Base-by-base conservation (phyloP, 1,140 invertebrate genomes). In the Drosophila mauritiana region DNA sequence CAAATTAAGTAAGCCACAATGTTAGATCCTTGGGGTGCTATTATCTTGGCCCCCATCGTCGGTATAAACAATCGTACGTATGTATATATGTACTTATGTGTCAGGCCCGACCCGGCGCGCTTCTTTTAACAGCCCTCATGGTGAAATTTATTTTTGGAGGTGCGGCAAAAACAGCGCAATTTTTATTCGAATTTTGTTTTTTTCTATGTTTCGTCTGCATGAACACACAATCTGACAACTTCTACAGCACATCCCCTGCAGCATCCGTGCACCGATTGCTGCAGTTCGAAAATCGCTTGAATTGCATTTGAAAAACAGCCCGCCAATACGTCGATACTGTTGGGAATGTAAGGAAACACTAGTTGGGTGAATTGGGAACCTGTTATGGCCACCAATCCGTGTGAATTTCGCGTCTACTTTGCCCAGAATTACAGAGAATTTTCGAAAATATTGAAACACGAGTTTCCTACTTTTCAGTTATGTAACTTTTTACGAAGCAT, bases 111-210 rank as follows among this genome's bases (percentile, higher is more conserved):
- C 83, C 83, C 83, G 83, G 83, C 61, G 64, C 77, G 63, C 70
- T 62, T 63, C 72, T 59, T 58, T 57, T 77, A 67, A 43, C 64
- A 70, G 78, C 82, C 74, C 62, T 78, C 83, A 37, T 64, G 78
- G 70, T 63, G 72, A 88, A 83, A 86, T 86, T 82, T 86, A 86
- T 86, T 86, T 86, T 86, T 86, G 83, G 83, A 88, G 70, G 75
- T 86, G 69, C 85, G 83, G 83, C 78, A 59, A 77, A 77, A 75
- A 86, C 83, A 79, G 83, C 78, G 79, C 83, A 84, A 70, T 76
- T 86, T 86, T 86, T 69, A 88, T 82, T 78, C 43, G 82, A 78
- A 86, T 78, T 78, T 17, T n/a, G n/a, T 17, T 17, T 17, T 86
- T 73, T 83, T 84, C 73, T 78, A 78, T 85, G 81, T 86, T 86